A percentile compares a stretch with the other conserved stretches of the same genome.
phyloP scores from a whole-genome alignment of 2,888 invertebrate species.

The Acrobasis repandana region DNA sequence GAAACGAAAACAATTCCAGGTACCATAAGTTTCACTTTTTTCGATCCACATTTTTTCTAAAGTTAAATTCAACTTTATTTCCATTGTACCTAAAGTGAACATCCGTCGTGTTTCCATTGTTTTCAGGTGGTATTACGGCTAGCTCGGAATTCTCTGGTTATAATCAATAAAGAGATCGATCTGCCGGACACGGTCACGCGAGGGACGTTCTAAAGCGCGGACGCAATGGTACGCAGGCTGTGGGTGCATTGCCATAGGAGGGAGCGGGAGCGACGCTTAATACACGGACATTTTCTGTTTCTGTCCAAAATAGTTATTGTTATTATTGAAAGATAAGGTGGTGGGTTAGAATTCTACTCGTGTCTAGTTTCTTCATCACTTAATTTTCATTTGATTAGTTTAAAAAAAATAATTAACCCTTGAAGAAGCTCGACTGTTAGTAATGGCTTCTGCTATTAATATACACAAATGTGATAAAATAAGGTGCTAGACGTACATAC shows the following conservation, averaged over 20 bases:
- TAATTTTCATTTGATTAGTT: too few relatives aligned
- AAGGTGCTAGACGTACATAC: too few relatives aligned
- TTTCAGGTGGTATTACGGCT: constrained; percentile 56
- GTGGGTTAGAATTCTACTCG: too few relatives aligned
- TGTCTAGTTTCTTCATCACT: too few relatives aligned
- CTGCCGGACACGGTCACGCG: constrained; percentile 75
- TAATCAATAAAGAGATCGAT: constrained; percentile 79
- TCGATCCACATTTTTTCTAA: not conserved
- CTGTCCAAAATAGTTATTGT: too few relatives aligned
- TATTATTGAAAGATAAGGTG: too few relatives aligned
- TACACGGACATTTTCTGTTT: too few relatives aligned
- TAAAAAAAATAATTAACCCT: too few relatives aligned
- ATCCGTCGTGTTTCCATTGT: constrained; percentile 32
- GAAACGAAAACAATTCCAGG: not conserved
- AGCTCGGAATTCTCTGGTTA: constrained; percentile 53
- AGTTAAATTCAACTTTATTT: constrained; percentile 21
- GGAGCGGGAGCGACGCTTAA: constrained; percentile 37
- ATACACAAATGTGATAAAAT: too few relatives aligned
- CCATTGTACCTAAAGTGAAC: constrained; percentile 12
- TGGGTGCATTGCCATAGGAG: constrained; percentile 31
- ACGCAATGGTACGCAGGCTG: constrained; percentile 70
- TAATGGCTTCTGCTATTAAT: too few relatives aligned
- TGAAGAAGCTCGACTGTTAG: too few relatives aligned
- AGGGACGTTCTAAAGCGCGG: constrained; percentile 52
- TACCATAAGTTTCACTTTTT: constrained; percentile 18